A percentile compares a stretch with the other conserved stretches of the same genome.
These are phyloP conservation scores for Himalopsyche tibetana DNA, from an alignment of 2,888 invertebrate genomes.

Conservation along the genomic window DNA sequence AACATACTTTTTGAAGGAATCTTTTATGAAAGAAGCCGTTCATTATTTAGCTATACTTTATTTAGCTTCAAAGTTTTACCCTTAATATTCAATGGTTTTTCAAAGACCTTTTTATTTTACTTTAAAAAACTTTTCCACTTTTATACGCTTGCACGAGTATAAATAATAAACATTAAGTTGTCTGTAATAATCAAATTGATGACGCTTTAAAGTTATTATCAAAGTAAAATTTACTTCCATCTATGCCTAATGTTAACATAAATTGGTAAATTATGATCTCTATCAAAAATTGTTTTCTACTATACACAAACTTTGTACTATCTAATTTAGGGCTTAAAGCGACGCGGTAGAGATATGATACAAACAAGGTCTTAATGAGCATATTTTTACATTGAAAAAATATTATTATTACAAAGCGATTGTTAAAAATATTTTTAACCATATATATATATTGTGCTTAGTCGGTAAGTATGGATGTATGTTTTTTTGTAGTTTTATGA, in stretches of 20 bases:
- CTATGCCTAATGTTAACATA: not conserved
- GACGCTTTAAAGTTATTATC: not conserved
- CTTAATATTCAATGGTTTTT: conserved; percentile 53
- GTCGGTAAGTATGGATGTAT: no score
- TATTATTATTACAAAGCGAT: no score
- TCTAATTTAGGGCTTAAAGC: not conserved
- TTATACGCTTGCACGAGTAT: not conserved
- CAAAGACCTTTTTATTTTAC: conserved; percentile 45
- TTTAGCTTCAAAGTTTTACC: conserved; percentile 53
- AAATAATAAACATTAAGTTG: not conserved
- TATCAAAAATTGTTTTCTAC: not conserved
- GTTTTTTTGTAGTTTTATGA: no score
- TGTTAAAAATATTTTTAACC: no score
- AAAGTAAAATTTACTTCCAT: not conserved
- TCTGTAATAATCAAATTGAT: not conserved
- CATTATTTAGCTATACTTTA: conserved; percentile 58
- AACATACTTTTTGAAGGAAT: conserved; percentile 8
- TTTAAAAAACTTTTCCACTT: not conserved
- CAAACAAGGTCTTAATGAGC: not conserved
- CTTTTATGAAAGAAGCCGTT: conserved; percentile 57
- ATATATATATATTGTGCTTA: no score
- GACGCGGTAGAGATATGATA: not conserved
- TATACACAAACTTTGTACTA: not conserved
- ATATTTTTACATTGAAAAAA: no score
- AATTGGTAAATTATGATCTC: not conserved